A percentile compares a stretch with the other conserved stretches of the same genome.
Conservation (phyloP, 2,888 invertebrate species). For the Perithous albicinctus region DNA sequence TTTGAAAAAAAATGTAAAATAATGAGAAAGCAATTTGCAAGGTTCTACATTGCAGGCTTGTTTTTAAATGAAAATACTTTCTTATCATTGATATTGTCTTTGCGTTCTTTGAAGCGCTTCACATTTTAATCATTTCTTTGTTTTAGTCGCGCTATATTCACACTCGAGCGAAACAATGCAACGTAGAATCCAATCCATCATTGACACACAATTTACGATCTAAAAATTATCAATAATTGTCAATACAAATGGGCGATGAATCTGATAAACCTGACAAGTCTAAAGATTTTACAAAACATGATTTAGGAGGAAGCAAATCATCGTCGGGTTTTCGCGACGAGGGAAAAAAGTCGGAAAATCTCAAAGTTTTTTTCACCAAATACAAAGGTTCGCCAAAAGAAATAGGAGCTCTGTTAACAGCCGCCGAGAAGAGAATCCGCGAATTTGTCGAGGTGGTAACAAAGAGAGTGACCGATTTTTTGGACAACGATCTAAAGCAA, state of each 20-base stretch:
- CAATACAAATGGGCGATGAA: neutral
- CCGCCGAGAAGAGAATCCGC: slow-evolving; percentile 61
- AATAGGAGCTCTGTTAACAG: slow-evolving; percentile 35
- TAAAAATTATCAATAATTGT: neutral
- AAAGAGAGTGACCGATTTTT: slow-evolving; percentile 57
- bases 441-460: slow-evolving; percentile 59
- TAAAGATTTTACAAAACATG: neutral
- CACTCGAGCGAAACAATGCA: neutral
- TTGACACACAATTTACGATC: neutral
- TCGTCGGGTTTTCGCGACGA: neutral
- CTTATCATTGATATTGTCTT: too few relatives aligned
- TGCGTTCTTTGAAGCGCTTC: neutral
- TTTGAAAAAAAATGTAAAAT: too few relatives aligned
- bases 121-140: neutral
- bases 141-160: neutral
- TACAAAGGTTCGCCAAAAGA: slow-evolving; percentile 20
- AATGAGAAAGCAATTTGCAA: too few relatives aligned
- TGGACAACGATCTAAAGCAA: slow-evolving; percentile 59
- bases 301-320: too few relatives aligned
- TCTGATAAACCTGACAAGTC: neutral
- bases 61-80: too few relatives aligned
- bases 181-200: neutral
- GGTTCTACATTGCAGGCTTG: too few relatives aligned
- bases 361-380: neutral
- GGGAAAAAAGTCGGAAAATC: slow-evolving; percentile 15